Conservation (phyloP, 1,140 invertebrate species). For the Drosophila punjabiensis region DNA sequence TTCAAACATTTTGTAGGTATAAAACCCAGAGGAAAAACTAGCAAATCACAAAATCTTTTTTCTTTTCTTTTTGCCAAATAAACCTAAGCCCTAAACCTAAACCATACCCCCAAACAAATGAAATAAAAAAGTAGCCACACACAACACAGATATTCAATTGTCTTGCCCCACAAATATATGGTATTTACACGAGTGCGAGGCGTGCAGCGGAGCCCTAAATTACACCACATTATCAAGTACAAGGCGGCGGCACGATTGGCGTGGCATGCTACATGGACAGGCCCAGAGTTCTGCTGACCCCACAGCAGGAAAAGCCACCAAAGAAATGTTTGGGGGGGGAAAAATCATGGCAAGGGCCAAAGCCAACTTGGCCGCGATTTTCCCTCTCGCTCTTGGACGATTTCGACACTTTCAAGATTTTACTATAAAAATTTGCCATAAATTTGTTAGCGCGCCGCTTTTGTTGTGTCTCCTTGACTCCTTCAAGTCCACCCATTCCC, state of each 20-base stretch:
- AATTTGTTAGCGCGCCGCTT: slow-evolving; percentile 69
- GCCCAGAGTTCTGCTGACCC: slow-evolving; percentile 62
- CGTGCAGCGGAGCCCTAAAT: slow-evolving; percentile 69
- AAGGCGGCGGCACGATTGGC: slow-evolving; percentile 56
- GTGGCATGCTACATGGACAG: slow-evolving; percentile 44
- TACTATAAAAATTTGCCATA: slow-evolving; percentile 81
- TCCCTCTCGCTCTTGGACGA: slow-evolving; percentile 45
- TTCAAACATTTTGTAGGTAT: background rate
- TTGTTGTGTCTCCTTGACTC: slow-evolving; percentile 24
- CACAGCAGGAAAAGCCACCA: slow-evolving; percentile 64
- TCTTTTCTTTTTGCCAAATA: background rate
- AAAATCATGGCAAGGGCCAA: slow-evolving; percentile 4
- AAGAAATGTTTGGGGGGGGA: background rate
- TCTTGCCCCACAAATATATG: background rate
- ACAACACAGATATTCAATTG: slow-evolving; percentile 37
- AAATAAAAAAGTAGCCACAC: slow-evolving; percentile 7
- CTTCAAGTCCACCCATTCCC: background rate
- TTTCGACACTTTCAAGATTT: slow-evolving; percentile 82
- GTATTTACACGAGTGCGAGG: slow-evolving; percentile 31
- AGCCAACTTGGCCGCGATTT: slow-evolving; percentile 57
- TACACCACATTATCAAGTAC: slow-evolving; percentile 76
- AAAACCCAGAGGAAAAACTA: background rate
- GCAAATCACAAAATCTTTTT: background rate
- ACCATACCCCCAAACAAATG: background rate
- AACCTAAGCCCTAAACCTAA: background rate